phyloP scores from a whole-genome alignment of 1,140 invertebrate species.

The Lepidotrigona ventralis region DNA sequence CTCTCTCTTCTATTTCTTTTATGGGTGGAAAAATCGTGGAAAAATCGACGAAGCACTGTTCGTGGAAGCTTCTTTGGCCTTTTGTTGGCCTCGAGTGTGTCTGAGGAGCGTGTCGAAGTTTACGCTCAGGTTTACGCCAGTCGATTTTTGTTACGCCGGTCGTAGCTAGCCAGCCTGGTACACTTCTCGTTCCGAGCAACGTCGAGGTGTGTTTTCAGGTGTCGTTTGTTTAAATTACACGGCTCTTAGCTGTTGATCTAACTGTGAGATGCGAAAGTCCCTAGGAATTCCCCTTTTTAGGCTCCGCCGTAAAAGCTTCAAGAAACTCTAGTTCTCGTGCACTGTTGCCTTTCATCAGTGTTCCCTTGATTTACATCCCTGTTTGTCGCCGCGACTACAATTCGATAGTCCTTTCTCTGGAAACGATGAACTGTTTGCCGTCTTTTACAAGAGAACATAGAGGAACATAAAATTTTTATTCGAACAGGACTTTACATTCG shows the following conservation, averaged over 20 bases:
- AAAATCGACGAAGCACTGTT: background rate
- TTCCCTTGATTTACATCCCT: background rate
- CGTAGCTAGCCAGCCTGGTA: background rate
- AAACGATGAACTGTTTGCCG: background rate
- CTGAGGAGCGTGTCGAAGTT: conserved; percentile 13
- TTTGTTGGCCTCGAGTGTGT: background rate
- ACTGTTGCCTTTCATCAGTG: background rate
- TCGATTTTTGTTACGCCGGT: background rate
- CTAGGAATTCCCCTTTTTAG: background rate
- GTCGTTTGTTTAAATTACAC: conserved; percentile 16
- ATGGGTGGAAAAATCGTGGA: background rate
- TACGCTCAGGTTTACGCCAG: conserved; percentile 1
- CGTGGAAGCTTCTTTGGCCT: background rate
- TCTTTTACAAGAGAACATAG: too few relatives aligned
- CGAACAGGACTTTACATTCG: too few relatives aligned
- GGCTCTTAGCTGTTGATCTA: background rate
- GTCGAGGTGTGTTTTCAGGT: background rate
- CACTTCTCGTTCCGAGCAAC: background rate
- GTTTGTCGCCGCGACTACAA: background rate
- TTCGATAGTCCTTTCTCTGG: background rate
- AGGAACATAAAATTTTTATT: too few relatives aligned
- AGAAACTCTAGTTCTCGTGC: background rate
- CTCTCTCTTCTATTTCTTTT: background rate
- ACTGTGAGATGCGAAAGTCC: background rate
- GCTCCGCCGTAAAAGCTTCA: background rate